These are phyloP conservation scores for Mus musculus DNA, from an alignment of 2,113 vertebrate genomes.

Conservation along the genomic window DNA sequence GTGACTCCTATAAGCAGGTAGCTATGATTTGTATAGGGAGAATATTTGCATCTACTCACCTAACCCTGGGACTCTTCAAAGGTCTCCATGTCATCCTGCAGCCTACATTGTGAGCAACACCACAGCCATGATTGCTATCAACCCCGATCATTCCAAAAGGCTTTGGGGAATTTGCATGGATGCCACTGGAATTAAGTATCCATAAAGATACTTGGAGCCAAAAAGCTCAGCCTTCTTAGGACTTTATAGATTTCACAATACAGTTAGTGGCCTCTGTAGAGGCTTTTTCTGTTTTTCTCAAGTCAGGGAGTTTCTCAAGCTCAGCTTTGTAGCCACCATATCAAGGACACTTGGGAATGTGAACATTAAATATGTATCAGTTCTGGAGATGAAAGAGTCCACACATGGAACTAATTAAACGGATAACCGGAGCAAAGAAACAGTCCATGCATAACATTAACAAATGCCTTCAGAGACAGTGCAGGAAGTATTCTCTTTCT, in stretches of 20 bases:
- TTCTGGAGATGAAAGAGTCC: slow-evolving; percentile 38
- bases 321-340: background rate
- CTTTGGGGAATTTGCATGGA: slow-evolving; percentile 55
- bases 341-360: slow-evolving; percentile 49
- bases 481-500: background rate
- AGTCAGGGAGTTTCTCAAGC: slow-evolving; percentile 47
- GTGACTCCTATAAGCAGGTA: background rate
- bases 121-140: slow-evolving; percentile 40
- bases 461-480: background rate
- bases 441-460: background rate
- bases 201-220: background rate
- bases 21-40: background rate
- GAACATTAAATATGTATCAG: slow-evolving; percentile 58
- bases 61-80: background rate
- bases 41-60: background rate
- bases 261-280: background rate
- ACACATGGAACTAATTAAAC: slow-evolving; percentile 46
- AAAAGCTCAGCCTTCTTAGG: background rate
- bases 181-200: slow-evolving; percentile 54
- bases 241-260: slow-evolving; percentile 44
- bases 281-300: background rate
- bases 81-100: background rate
- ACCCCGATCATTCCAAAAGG: slow-evolving; percentile 17
- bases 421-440: slow-evolving; percentile 38
- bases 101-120: background rate